Base-by-base conservation (phyloP, 1,140 invertebrate genomes). In the Drosophila leontia region DNA sequence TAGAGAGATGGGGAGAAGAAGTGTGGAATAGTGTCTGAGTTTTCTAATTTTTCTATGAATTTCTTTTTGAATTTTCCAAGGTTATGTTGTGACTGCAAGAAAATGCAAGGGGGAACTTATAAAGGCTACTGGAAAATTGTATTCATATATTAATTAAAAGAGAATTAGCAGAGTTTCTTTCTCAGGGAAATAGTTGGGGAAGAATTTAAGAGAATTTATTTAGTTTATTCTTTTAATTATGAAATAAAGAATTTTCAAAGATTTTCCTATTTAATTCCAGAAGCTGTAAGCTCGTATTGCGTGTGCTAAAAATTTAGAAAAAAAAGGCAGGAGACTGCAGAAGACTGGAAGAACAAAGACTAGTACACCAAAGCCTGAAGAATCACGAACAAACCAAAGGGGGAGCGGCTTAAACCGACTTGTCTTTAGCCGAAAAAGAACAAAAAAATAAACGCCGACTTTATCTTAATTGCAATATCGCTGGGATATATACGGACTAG, bases 401-500 rank as follows among this genome's bases (percentile, higher is more conserved):
- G 41, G 42, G 69, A 39, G 67, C 34, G 61, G 42, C 56, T 23
- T 64, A 67, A 48, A 67, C 63, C 39, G 37, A 48, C 44, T 39
- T 82, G 78, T 57, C 60, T 37, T 81, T 67, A 72, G 5, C 26
- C 6, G 69, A 48, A 56, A 15, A 35, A 34, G 26, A 26, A 13
- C 1, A 23, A 23, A 23, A 19, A 35, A 39, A 34, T 13, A 47
- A 37, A 57, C 8, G 71, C 47, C 47, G 55, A 45, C 82, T 88
- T 88, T 87, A 87, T 87, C 84, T 87, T 87, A 87, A 87, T 87
- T 87, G 84, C 84, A 88, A 80, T 88, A 87, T 87, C 84, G 74
- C 50, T 69, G 62, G 71, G 7, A 48, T 48, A 48, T 34, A 81
- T 82, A 15, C 51, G 17, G 17, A 51, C 51, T 37, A 17, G 17